Percentiles rank a stretch among this genome's conserved stretches.
phyloP scores from a whole-genome alignment of 2,888 invertebrate genomes.

The Drosophila mimetica region DNA sequence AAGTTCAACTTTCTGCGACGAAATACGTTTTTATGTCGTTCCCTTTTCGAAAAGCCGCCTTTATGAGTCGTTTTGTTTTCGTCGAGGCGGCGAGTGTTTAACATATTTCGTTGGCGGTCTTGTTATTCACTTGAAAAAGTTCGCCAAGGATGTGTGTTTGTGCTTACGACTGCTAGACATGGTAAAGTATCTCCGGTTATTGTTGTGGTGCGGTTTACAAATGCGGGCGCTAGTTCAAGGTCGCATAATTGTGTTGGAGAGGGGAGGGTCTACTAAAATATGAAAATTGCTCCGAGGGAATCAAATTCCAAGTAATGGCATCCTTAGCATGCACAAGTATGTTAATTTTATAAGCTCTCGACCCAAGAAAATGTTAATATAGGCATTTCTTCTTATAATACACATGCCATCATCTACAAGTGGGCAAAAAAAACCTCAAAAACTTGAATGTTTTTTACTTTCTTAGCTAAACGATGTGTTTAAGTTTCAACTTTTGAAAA shows the following conservation, averaged over 20 bases:
- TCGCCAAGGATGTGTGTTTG: conserved; percentile 37
- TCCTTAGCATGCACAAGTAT: conserved; percentile 35
- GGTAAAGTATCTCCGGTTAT: conserved; percentile 19
- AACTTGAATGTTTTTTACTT: not conserved
- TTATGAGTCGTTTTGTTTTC: conserved; percentile 40
- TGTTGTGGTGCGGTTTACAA: conserved; percentile 9
- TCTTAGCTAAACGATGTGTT: not conserved
- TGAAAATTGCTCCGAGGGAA: conserved; percentile 34
- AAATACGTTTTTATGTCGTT: conserved; percentile 47
- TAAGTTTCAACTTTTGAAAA: too few species aligned
- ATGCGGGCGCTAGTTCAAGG: conserved; percentile 29
- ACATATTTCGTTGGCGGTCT: conserved; percentile 39
- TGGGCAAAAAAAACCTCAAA: not conserved
- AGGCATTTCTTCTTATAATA: conserved; percentile 26
- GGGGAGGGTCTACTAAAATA: conserved; percentile 24
- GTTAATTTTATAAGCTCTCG: conserved; percentile 29
- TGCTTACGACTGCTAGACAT: conserved; percentile 28
- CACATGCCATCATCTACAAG: conserved; percentile 4
- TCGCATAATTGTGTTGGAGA: conserved; percentile 12
- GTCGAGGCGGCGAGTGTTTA: conserved; percentile 48
- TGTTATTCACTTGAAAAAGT: conserved; percentile 33
- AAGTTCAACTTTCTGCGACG: conserved; percentile 50
- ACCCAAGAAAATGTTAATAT: conserved; percentile 29
- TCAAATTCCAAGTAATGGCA: conserved; percentile 32
- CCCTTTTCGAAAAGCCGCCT: conserved; percentile 20